phyloP scores from a whole-genome alignment of 35 echinoderm and acorn worm species.

The Ptychodera flava region DNA sequence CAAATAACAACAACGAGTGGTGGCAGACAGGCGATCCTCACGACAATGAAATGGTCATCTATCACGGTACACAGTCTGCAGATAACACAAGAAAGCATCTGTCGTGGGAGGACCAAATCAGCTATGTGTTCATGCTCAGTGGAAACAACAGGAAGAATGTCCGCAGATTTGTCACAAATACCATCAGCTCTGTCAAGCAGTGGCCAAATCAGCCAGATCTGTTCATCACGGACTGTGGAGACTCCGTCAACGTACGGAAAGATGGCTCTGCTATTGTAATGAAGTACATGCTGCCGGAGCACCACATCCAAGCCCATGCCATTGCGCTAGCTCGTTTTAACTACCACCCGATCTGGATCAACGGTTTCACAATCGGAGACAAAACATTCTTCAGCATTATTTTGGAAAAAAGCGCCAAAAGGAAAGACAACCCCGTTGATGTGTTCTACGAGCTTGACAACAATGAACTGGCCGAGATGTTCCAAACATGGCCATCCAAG shows the following conservation, averaged over 20 bases:
- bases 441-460: slow-evolving; percentile 19
- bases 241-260: neutral
- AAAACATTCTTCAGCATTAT: slow-evolving; percentile 55
- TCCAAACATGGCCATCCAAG: slow-evolving; percentile 2
- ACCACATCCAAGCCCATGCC: slow-evolving; percentile 42
- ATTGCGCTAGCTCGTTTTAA: slow-evolving; percentile 25
- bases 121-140: slow-evolving; percentile 61
- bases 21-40: slow-evolving; percentile 86
- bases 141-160: slow-evolving; percentile 78
- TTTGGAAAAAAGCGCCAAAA: slow-evolving; percentile 16
- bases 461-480: slow-evolving; percentile 26
- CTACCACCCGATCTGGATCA: slow-evolving; percentile 71
- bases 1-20: slow-evolving; percentile 52
- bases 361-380: slow-evolving; percentile 36
- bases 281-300: slow-evolving; percentile 42
- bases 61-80: slow-evolving; percentile 16
- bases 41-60: slow-evolving; percentile 84
- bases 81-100: neutral
- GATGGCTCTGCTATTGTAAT: slow-evolving; percentile 13
- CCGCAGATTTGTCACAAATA: slow-evolving; percentile 16
- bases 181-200: slow-evolving; percentile 26
- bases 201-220: slow-evolving; percentile 53
- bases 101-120: slow-evolving; percentile 9
- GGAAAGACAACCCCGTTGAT: neutral
- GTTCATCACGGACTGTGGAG: slow-evolving; percentile 37